Conservation (phyloP, 1,140 invertebrate species). For the Vollenhovia emeryi region DNA sequence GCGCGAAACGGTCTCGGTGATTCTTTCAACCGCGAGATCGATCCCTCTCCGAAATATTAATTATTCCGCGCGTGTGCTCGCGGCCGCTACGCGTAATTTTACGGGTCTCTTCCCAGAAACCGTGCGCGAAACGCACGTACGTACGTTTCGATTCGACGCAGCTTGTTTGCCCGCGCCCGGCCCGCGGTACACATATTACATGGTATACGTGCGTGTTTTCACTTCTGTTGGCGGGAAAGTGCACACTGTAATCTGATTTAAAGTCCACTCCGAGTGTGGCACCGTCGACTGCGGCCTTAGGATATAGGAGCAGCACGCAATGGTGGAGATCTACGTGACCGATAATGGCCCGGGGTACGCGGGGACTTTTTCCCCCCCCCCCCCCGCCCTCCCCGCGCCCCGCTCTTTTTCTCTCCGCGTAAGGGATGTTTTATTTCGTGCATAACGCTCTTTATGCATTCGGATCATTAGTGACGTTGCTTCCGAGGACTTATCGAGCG, state of each 20-base stretch:
- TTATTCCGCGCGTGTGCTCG: not conserved
- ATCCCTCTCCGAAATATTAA: constrained; percentile 13
- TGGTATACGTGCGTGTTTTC: constrained; percentile 53
- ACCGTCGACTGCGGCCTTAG: constrained; percentile 60
- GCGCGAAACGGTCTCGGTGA: not conserved
- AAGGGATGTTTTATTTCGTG: constrained; percentile 62
- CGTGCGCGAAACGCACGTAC: constrained; percentile 17
- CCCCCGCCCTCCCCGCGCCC: not conserved
- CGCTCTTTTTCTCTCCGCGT: not conserved
- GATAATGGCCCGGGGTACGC: constrained; percentile 53
- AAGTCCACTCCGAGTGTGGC: constrained; percentile 61
- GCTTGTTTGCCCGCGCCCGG: constrained; percentile 12
- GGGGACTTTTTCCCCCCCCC: constrained; percentile 15
- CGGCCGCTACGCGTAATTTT: constrained; percentile 28
- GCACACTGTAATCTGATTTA: constrained; percentile 69
- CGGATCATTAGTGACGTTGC: constrained; percentile 52
- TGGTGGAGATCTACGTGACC: constrained; percentile 57
- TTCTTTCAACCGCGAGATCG: not conserved
- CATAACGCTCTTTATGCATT: constrained; percentile 57
- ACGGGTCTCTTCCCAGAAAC: not conserved
- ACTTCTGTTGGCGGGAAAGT: constrained; percentile 61
- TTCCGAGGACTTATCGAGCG: constrained; percentile 41
- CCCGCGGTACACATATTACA: constrained; percentile 7
- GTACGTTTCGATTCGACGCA: constrained; percentile 22
- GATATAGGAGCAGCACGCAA: constrained; percentile 64